These are phyloP conservation scores for Sebastes oblongus DNA, from an alignment of 2,797 vertebrate genomes.

Conservation along the genomic window DNA sequence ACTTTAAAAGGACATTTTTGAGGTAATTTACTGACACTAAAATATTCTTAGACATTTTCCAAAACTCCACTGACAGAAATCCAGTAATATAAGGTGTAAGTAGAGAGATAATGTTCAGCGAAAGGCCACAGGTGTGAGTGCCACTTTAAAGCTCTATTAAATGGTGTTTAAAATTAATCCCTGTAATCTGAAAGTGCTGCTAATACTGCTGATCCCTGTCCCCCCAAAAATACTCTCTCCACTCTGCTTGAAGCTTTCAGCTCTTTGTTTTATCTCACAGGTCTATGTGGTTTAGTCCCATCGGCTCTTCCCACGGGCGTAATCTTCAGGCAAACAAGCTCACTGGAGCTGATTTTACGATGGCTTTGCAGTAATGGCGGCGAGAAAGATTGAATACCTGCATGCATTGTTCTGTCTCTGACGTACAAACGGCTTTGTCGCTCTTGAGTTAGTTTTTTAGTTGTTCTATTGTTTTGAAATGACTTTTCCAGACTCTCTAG, in stretches of 20 bases:
- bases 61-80: neutral
- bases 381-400: too few relatives aligned
- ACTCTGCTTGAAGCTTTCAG: neutral
- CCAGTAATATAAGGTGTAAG: neutral
- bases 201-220: neutral
- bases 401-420: neutral
- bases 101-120: neutral
- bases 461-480: neutral
- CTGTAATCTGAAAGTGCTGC: neutral
- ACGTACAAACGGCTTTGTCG: neutral
- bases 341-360: neutral
- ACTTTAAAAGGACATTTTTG: neutral
- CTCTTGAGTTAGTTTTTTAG: neutral
- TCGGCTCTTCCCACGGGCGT: neutral
- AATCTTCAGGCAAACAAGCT: conserved; percentile 22
- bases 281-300: conserved; percentile 7
- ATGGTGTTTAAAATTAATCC: neutral
- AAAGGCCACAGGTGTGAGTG: neutral
- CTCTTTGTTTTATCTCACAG: conserved; percentile 14
- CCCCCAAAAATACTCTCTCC: neutral
- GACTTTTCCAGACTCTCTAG: neutral
- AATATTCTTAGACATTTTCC: neutral
- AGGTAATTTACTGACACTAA: neutral
- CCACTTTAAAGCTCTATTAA: neutral
- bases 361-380: neutral